phyloP scores from a whole-genome alignment of 1,140 invertebrate genomes.

The Bicyclus anynana region DNA sequence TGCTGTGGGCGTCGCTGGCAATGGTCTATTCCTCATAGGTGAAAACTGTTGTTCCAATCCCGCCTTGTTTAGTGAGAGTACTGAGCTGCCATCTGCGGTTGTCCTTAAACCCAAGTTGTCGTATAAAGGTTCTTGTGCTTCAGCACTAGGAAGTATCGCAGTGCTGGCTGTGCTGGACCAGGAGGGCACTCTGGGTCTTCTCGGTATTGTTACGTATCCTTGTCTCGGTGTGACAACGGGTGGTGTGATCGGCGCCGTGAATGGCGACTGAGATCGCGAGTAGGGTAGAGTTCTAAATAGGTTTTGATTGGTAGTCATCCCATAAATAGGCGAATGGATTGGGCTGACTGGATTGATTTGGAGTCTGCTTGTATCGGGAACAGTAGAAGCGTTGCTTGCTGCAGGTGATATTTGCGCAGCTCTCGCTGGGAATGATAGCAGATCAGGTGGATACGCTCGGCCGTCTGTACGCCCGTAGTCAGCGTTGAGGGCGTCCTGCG shows the following conservation, averaged over 20 bases:
- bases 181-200: slow-evolving; percentile 87
- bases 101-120: slow-evolving; percentile 89
- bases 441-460: slow-evolving; percentile 84
- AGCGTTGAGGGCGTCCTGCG: slow-evolving; percentile 70
- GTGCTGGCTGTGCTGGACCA: slow-evolving; percentile 85
- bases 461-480: slow-evolving; percentile 74
- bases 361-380: slow-evolving; percentile 80
- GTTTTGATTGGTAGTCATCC: slow-evolving; percentile 72
- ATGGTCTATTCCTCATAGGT: slow-evolving; percentile 78
- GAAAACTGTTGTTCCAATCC: slow-evolving; percentile 70
- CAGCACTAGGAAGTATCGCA: slow-evolving; percentile 75
- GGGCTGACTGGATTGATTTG: slow-evolving; percentile 76
- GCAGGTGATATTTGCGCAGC: slow-evolving; percentile 82
- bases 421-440: slow-evolving; percentile 86
- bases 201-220: slow-evolving; percentile 90
- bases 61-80: slow-evolving; percentile 84
- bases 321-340: slow-evolving; percentile 78
- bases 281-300: slow-evolving; percentile 84
- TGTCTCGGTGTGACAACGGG: slow-evolving; percentile 82
- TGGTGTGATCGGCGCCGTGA: slow-evolving; percentile 77
- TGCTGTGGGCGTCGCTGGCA: slow-evolving; percentile 78
- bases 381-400: slow-evolving; percentile 86
- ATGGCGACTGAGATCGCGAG: slow-evolving; percentile 85
- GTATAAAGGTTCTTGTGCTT: slow-evolving; percentile 86
- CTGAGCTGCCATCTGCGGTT: slow-evolving; percentile 91